Evolutionary conservation across 1,140 invertebrate species (phyloP).

Genomic region (Colletes gigas): DNA sequence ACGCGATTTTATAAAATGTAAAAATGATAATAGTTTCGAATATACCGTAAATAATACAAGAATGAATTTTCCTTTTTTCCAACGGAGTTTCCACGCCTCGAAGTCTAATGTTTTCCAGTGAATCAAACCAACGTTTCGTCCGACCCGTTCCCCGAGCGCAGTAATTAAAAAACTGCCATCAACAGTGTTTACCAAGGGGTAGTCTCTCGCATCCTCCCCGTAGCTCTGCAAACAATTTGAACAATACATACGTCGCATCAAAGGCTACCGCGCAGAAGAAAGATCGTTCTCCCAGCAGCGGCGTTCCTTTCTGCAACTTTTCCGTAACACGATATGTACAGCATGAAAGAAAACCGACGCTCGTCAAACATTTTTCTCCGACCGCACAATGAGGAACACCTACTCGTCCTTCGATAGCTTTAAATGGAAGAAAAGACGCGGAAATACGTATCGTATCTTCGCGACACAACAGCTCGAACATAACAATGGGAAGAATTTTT

Average conservation of each 20-base stretch:
- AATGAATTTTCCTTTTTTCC: background rate
- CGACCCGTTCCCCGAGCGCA: background rate
- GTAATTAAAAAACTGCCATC: conserved; percentile 25
- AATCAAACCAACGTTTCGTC: background rate
- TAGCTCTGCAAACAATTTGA: background rate
- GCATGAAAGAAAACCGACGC: background rate
- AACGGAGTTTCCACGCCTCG: background rate
- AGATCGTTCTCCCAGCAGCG: background rate
- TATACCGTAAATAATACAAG: too few species aligned
- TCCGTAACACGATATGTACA: background rate
- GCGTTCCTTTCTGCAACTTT: background rate
- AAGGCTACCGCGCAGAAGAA: background rate
- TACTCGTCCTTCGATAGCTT: background rate
- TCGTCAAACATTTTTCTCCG: conserved; percentile 13
- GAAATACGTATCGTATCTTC: background rate
- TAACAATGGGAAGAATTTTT: too few species aligned
- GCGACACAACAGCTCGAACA: background rate
- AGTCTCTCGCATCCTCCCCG: background rate
- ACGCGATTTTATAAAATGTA: background rate
- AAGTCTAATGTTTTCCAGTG: background rate
- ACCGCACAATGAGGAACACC: background rate
- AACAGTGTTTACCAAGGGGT: background rate
- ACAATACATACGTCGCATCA: background rate
- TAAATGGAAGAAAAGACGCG: background rate
- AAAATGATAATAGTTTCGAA: too few species aligned